Evolutionary conservation across 2,888 invertebrate genomes (phyloP), one percentile per base, ranked within the genome.

Genomic region (Eulithis testata): DNA sequence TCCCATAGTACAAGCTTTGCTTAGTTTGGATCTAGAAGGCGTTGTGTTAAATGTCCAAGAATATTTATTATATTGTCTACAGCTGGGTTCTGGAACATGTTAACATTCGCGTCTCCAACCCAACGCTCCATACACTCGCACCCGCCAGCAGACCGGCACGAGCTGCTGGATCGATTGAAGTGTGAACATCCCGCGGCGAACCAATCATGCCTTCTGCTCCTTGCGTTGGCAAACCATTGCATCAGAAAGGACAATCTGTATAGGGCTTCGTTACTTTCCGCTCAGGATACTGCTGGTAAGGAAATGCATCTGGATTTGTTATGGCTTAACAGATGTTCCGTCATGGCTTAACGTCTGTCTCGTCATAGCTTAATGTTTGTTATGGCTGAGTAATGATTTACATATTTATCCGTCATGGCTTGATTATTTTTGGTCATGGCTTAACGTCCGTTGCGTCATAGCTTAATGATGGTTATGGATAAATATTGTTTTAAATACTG

Each of bases 201-300:
- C 90, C 98, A 99, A 89, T 98, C 98, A 73, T 94, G 98, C 66
- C 92, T 99, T 31, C 92, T 99, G 55, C 93, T 99, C 37, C 93
- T 99, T 65, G 96, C 98, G 51, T 88, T 99, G 68, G 96, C 97
- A 11, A 99, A 99, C 91, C 98, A 99, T 85, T 98, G 97, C 84
- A 96, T 97, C 50, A 94, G 95, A 12, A 88, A 89, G 0, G 93
- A 94, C 11, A 99, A 99, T 87, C 95, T 98, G 45, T 99, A 98
- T 85, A 94, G 99, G 70, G 95, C 96, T 65, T 97, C 98, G 36
- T 88, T 99, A 53, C 95, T 98, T 73, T 94, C 95, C 43, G 98
- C 98, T 84, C 95, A 96, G 63, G 97, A 98, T 85, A 95, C 95
- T 40, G 94, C 96, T 90, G 97, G 97, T 95, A 80, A 84, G 36